Conservation (phyloP, 2,888 invertebrate species). For the Amblyteles armatorius region DNA sequence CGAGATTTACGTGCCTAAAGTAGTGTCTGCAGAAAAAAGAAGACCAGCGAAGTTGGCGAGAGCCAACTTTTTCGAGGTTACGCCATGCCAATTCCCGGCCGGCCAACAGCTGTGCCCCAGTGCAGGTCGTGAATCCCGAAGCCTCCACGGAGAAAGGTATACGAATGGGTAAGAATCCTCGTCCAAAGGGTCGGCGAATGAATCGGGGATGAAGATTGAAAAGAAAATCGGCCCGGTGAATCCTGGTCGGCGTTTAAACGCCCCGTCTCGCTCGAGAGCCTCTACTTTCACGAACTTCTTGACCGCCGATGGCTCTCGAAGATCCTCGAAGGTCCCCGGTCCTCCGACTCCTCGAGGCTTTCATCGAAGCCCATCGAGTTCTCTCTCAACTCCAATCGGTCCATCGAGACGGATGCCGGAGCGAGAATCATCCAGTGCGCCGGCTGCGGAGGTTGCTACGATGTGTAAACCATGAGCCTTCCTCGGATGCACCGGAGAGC, state of each 20-base stretch:
- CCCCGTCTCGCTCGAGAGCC: conserved; percentile 10
- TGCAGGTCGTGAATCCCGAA: not conserved
- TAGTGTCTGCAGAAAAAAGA: not conserved
- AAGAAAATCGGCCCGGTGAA: conserved; percentile 44
- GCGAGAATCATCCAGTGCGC: not conserved
- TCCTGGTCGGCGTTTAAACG: conserved; percentile 17
- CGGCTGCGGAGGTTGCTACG: conserved; percentile 54
- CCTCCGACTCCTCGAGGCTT: conserved; percentile 34
- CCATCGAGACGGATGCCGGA: not conserved
- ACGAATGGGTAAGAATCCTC: not conserved
- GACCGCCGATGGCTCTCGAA: conserved; percentile 61
- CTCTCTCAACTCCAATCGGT: not conserved
- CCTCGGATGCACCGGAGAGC: conserved; percentile 32
- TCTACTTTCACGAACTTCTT: conserved; percentile 53
- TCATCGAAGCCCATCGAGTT: conserved; percentile 36
- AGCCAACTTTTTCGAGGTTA: too few species aligned
- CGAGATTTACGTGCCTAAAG: not conserved
- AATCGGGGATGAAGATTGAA: conserved; percentile 28
- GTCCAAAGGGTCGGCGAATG: conserved; percentile 9
- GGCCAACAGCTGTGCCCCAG: too few species aligned
- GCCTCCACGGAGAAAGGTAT: not conserved
- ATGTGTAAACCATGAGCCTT: conserved; percentile 82
- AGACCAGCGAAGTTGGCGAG: too few species aligned
- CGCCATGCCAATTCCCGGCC: too few species aligned
- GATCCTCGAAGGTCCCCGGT: conserved; percentile 26